A percentile compares a stretch with the other conserved stretches of the same genome.
Evolutionary conservation across 2,888 invertebrate genomes (phyloP).

Genomic region (Hydriomena furcata): DNA sequence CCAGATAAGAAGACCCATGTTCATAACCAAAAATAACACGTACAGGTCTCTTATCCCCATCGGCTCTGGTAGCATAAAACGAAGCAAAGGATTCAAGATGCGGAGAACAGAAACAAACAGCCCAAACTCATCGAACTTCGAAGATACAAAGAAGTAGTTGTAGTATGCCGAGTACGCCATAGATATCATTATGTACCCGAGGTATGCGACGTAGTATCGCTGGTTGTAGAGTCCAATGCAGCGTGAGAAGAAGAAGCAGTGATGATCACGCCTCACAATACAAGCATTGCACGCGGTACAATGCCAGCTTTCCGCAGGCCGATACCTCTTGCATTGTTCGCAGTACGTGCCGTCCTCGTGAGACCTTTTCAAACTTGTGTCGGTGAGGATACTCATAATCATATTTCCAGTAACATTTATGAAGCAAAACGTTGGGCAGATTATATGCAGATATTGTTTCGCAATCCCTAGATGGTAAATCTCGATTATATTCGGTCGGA

Average conservation of each 20-base stretch:
- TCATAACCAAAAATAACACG: slow-evolving; percentile 49
- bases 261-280: slow-evolving; percentile 91
- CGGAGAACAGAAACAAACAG: slow-evolving; percentile 42
- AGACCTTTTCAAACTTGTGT: slow-evolving; percentile 46
- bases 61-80: slow-evolving; percentile 42
- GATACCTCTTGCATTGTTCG: slow-evolving; percentile 86
- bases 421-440: slow-evolving; percentile 51
- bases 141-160: slow-evolving; percentile 85
- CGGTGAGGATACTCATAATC: slow-evolving; percentile 50
- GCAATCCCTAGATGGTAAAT: slow-evolving; percentile 41
- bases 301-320: slow-evolving; percentile 92
- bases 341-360: slow-evolving; percentile 83
- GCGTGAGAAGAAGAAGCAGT: slow-evolving; percentile 91
- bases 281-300: slow-evolving; percentile 92
- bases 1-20: slow-evolving; percentile 50
- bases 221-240: slow-evolving; percentile 93
- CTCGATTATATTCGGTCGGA: slow-evolving; percentile 49
- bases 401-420: slow-evolving; percentile 63
- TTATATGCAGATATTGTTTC: slow-evolving; percentile 47
- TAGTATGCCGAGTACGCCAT: slow-evolving; percentile 86
- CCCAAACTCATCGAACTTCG: slow-evolving; percentile 45
- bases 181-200: slow-evolving; percentile 87
- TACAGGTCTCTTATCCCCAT: slow-evolving; percentile 49
- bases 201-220: slow-evolving; percentile 90
- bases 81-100: slow-evolving; percentile 52